Base-by-base conservation (phyloP, 2,113 vertebrate species). In the Nansenia antarctica region DNA sequence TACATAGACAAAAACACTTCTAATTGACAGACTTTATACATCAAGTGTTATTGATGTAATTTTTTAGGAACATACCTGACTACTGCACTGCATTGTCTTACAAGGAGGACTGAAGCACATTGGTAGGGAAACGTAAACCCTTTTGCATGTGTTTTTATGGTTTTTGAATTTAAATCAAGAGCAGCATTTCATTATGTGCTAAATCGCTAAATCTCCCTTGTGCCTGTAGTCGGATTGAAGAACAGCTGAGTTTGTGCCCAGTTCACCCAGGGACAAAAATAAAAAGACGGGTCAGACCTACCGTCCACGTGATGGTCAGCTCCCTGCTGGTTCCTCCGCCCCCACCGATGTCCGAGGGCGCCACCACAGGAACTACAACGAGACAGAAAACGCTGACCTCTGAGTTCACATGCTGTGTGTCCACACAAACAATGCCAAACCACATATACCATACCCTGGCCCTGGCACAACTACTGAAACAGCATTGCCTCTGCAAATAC, bases 271-370 rank as follows among this genome's bases (percentile, higher is more conserved):
- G 29, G 5, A 59, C 2, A 54, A 31, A 62, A 22, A 18, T 9
- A 57, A 39, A 9, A 24, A 62, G 18, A 32, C 29, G 12, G 8
- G 77, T 49, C 73, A 69, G 65, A 92, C 93, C 35, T 90, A 98
- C 98, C 88, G 93, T 95, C 98, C 98, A 99, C 0, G 95, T 98
- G 87, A 99, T 96, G 66, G 93, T 98, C 88, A 99, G 88, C 68
- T 99, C 98, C 77, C 94, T 90, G 83, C 94, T 96, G 55, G 88
- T 93, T 77, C 96, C 96, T 20, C 96, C 96, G 0, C 97, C 96
- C 69, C 97, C 97, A 55, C 94, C 90, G 1, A 99, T 92, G 77
- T 97, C 94, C 57, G 96, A 97, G 71, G 98, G 98, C 81, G 96
- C 96, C 90, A 99, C 96, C 75, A 94, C 93, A 83, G 98, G 98